phyloP scores from a whole-genome alignment of 1,140 invertebrate species.

The Drosophila yakuba region DNA sequence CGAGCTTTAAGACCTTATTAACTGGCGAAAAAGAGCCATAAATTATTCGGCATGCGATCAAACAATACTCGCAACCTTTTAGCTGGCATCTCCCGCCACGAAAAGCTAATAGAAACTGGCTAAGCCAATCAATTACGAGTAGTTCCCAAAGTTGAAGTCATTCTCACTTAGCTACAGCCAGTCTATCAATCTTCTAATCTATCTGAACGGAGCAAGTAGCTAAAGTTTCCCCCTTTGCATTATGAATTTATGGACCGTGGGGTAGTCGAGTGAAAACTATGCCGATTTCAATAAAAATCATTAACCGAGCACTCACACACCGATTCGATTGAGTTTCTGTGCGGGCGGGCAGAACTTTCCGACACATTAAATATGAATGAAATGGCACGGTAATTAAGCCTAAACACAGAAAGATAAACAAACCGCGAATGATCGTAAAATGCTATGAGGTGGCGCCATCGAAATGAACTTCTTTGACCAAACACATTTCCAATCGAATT shows the following conservation, averaged over 20 bases:
- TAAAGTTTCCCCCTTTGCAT: slow-evolving; percentile 41
- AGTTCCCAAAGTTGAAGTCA: slow-evolving; percentile 30
- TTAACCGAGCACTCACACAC: slow-evolving; percentile 44
- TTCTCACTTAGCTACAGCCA: slow-evolving; percentile 15
- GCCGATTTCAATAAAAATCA: slow-evolving; percentile 62
- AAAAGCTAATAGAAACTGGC: not conserved
- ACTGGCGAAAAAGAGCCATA: not conserved
- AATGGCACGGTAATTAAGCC: slow-evolving; percentile 51
- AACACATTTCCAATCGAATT: slow-evolving; percentile 54
- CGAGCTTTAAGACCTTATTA: slow-evolving; percentile 6
- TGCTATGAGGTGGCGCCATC: slow-evolving; percentile 32
- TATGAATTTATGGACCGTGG: slow-evolving; percentile 54
- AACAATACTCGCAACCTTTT: slow-evolving; percentile 1
- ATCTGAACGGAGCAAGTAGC: slow-evolving; percentile 28
- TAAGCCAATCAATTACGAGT: slow-evolving; percentile 31
- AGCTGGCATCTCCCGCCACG: too few species aligned
- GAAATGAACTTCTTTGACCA: slow-evolving; percentile 38
- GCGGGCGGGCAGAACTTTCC: slow-evolving; percentile 47
- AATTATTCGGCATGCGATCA: not conserved
- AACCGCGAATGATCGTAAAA: slow-evolving; percentile 46
- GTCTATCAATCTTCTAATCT: slow-evolving; percentile 51
- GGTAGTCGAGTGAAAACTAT: slow-evolving; percentile 28
- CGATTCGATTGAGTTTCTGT: slow-evolving; percentile 27
- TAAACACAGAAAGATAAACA: slow-evolving; percentile 40
- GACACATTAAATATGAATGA: slow-evolving; percentile 64